phyloP scores from a whole-genome alignment of 2,797 vertebrate genomes.

The Ammospiza maritima region DNA sequence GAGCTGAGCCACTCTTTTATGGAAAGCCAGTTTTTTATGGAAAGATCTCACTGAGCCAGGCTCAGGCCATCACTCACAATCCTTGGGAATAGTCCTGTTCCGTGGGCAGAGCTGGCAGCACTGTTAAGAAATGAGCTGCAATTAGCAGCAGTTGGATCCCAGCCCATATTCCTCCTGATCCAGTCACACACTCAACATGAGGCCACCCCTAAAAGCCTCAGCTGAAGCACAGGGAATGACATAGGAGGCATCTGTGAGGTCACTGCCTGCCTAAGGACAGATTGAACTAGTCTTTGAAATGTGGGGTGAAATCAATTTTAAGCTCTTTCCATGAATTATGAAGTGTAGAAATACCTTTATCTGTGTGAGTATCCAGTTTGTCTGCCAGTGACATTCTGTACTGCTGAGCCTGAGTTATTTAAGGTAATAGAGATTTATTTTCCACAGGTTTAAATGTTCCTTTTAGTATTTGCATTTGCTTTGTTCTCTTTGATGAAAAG shows the following conservation, averaged over 20 bases:
- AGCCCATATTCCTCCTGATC: background rate
- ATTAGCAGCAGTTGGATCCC: background rate
- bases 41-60: background rate
- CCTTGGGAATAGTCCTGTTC: background rate
- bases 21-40: background rate
- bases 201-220: background rate
- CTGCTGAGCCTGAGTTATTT: background rate
- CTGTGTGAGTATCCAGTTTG: background rate
- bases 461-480: background rate
- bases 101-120: background rate
- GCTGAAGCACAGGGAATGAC: background rate
- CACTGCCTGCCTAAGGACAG: background rate
- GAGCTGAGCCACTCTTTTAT: background rate
- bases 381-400: background rate
- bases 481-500: background rate
- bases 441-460: background rate
- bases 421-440: background rate
- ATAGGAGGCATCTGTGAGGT: background rate
- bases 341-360: background rate
- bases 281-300: background rate
- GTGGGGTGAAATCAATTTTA: background rate
- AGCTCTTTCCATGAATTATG: background rate
- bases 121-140: background rate
- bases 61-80: background rate
- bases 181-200: rapidly evolving